A percentile compares a stretch with the other conserved stretches of the same genome.
These are phyloP conservation scores for Drosophila quadrilineata DNA, from an alignment of 1,140 invertebrate genomes.

Conservation along the genomic window DNA sequence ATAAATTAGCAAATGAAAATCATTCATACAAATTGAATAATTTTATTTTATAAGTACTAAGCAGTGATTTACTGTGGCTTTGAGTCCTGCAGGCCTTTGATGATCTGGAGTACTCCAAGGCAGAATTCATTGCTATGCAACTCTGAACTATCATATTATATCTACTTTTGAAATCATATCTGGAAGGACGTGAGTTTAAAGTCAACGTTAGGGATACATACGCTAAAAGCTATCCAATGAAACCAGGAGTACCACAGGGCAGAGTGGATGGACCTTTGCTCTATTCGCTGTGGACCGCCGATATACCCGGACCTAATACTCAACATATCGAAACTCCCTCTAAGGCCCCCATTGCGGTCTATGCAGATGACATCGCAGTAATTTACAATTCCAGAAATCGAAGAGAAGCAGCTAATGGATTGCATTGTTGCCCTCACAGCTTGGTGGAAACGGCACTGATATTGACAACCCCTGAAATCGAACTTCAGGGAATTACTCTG, in stretches of 20 bases:
- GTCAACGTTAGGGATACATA: constrained; percentile 1
- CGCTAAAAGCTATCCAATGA: constrained; percentile 1
- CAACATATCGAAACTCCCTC: constrained; percentile 7
- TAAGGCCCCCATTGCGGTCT: constrained; percentile 8
- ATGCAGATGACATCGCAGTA: constrained; percentile 16
- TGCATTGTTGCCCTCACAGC: constrained; percentile 3
- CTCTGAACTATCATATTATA: no score
- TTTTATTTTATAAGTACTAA: no score
- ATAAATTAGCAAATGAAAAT: no score
- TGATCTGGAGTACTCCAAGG: no score
- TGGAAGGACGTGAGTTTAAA: constrained; percentile 3
- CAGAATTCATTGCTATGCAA: no score
- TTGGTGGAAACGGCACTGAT: constrained; percentile 11
- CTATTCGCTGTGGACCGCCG: constrained; percentile 14
- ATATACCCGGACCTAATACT: constrained; percentile 5
- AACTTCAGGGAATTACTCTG: no score
- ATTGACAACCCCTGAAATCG: no score
- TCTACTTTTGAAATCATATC: background rate
- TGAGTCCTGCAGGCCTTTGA: no score
- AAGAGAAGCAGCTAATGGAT: constrained; percentile 1
- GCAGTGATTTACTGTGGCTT: no score
- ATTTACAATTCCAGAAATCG: constrained; percentile 3
- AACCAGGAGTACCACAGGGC: constrained; percentile 12
- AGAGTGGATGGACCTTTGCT: constrained; percentile 16
- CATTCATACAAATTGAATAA: no score